These are phyloP conservation scores for Papilio dardanus DNA, from an alignment of 1,140 invertebrate species.

Conservation along the genomic window DNA sequence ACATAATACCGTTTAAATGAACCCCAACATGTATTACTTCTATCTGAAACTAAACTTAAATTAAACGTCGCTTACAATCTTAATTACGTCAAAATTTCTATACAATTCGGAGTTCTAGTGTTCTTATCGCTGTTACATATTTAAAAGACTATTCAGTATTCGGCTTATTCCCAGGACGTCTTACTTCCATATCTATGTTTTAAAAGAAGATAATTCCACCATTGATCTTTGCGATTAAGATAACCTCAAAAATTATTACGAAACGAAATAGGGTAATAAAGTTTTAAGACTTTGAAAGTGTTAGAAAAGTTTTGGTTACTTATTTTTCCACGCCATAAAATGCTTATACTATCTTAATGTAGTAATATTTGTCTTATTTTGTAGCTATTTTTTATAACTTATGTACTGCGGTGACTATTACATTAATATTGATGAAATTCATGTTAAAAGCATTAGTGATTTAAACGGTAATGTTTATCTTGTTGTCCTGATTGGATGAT, in stretches of 20 bases:
- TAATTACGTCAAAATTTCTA: too few relatives aligned
- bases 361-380: constrained; percentile 7
- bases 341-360: not conserved
- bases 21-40: too few relatives aligned
- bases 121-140: too few relatives aligned
- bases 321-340: not conserved
- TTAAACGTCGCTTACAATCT: too few relatives aligned
- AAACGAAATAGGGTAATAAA: not conserved
- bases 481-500: not conserved
- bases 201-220: not conserved
- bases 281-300: not conserved
- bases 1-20: too few relatives aligned
- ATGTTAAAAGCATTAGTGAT: not conserved
- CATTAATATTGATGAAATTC: not conserved
- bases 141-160: too few relatives aligned
- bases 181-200: not conserved
- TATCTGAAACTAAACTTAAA: too few relatives aligned
- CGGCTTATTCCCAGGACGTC: not conserved
- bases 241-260: constrained; percentile 10
- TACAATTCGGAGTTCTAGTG: too few relatives aligned
- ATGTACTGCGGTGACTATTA: not conserved
- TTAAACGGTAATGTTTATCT: not conserved
- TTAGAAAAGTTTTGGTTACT: not conserved
- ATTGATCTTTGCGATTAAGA: constrained; percentile 4
- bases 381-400: not conserved